phyloP scores from a whole-genome alignment of 2,113 vertebrate species.

The Oncorhynchus tshawytscha region DNA sequence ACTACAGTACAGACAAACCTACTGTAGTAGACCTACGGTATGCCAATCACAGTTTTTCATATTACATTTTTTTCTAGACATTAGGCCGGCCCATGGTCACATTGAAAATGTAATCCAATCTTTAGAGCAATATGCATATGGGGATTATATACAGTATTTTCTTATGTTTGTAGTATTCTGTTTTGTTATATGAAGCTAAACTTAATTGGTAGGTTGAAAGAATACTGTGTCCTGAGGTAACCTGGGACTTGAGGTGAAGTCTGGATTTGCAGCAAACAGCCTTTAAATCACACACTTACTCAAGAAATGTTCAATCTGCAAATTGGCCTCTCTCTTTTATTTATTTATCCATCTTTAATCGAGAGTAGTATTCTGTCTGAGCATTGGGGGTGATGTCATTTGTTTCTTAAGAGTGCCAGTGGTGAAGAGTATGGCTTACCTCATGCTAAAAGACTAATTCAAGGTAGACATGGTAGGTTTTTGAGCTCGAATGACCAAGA shows the following conservation, averaged over 20 bases:
- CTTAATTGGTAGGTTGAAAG: not conserved
- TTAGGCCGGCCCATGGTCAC: not conserved
- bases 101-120: not conserved
- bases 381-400: conserved; percentile 9
- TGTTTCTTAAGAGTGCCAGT: not conserved
- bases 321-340: conserved; percentile 13
- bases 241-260: not conserved
- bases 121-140: not conserved
- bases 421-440: not conserved
- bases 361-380: conserved; percentile 1
- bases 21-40: no score
- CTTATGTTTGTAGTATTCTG: not conserved
- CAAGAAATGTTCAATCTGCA: conserved; percentile 31
- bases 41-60: no score
- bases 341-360: conserved; percentile 2
- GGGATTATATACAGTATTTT: not conserved
- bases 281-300: conserved; percentile 27
- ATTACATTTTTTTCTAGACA: no score
- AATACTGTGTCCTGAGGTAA: not conserved
- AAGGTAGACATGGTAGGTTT: no score
- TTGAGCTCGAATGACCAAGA: not conserved
- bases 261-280: conserved; percentile 8
- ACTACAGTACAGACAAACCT: no score
- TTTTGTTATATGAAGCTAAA: not conserved
- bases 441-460: not conserved